A percentile compares a stretch with the other conserved stretches of the same genome.
These are phyloP conservation scores for Chloromyia formosa DNA, from an alignment of 2,888 invertebrate species.

Conservation along the genomic window DNA sequence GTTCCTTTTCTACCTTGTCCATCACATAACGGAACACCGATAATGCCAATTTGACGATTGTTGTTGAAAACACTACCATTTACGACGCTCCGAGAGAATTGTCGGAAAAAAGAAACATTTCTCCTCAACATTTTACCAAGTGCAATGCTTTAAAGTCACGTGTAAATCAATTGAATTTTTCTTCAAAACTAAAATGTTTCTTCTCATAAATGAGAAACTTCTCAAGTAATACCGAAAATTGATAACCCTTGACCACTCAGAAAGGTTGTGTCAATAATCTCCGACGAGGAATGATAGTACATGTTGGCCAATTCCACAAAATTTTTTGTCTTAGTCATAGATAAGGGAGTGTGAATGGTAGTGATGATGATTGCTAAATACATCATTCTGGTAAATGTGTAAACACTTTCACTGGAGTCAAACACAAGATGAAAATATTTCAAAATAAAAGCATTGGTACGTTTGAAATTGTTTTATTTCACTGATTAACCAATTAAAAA, in stretches of 20 bases:
- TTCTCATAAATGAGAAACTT: slow-evolving; percentile 1
- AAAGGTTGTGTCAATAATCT: neutral
- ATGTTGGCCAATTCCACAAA: too few relatives aligned
- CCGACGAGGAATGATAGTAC: neutral
- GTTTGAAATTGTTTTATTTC: too few relatives aligned
- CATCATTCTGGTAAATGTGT: too few relatives aligned
- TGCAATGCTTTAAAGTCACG: neutral
- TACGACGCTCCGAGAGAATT: neutral
- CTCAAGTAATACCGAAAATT: neutral
- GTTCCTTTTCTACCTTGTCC: slow-evolving; percentile 78
- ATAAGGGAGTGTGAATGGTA: too few relatives aligned
- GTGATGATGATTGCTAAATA: too few relatives aligned
- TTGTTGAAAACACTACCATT: neutral
- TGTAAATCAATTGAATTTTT: slow-evolving; percentile 14
- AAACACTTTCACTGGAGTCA: too few relatives aligned
- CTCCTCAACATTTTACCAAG: neutral
- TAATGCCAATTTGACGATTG: slow-evolving; percentile 69
- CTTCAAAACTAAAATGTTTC: slow-evolving; percentile 17
- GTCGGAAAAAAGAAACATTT: neutral
- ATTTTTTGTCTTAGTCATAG: too few relatives aligned
- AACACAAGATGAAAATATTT: too few relatives aligned
- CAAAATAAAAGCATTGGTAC: too few relatives aligned
- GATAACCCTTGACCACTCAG: neutral
- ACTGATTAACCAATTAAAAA: too few relatives aligned
- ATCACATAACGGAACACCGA: slow-evolving; percentile 84